These are phyloP conservation scores for Panagrolaimus sp. DNA, from an alignment of 1,140 invertebrate species.

Conservation along the genomic window DNA sequence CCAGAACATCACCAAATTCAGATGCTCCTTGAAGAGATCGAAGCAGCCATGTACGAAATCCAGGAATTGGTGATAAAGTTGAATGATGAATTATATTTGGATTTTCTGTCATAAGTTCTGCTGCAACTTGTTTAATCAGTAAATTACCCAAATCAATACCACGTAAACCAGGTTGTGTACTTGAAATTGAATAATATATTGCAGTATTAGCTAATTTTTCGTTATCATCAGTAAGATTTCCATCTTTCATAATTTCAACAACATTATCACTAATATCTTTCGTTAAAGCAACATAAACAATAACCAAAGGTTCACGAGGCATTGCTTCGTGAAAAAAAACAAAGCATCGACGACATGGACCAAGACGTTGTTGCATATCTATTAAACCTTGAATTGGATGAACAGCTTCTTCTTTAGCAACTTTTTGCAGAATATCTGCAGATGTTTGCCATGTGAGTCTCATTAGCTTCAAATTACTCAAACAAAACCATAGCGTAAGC, in stretches of 20 bases:
- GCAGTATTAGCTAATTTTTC: not conserved
- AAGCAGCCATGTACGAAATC: constrained; percentile 10
- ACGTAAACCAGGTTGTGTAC: not conserved
- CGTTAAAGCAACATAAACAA: constrained; percentile 16
- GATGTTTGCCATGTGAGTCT: constrained; percentile 12
- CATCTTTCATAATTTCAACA: not conserved
- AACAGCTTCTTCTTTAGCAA: constrained; percentile 10
- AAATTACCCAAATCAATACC: constrained; percentile 13
- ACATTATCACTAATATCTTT: not conserved
- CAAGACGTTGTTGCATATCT: constrained; percentile 2
- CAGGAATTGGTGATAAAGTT: constrained; percentile 11
- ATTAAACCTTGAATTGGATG: not conserved
- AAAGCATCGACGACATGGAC: not conserved
- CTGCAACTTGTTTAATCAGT: constrained; percentile 6
- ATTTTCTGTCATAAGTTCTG: not conserved
- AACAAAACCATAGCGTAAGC: constrained; percentile 9
- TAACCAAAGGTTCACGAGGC: constrained; percentile 12
- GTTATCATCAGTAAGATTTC: not conserved
- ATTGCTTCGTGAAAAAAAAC: constrained; percentile 1
- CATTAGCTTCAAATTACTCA: constrained; percentile 1
- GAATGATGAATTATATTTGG: constrained; percentile 10
- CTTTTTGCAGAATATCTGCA: constrained; percentile 6
- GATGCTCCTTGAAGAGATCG: not conserved
- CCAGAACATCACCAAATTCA: not conserved
- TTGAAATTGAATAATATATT: constrained; percentile 10